A percentile compares a stretch with the other conserved stretches of the same genome.
Evolutionary conservation across 2,888 invertebrate genomes (phyloP).

Genomic region (Drosophila emarginata): DNA sequence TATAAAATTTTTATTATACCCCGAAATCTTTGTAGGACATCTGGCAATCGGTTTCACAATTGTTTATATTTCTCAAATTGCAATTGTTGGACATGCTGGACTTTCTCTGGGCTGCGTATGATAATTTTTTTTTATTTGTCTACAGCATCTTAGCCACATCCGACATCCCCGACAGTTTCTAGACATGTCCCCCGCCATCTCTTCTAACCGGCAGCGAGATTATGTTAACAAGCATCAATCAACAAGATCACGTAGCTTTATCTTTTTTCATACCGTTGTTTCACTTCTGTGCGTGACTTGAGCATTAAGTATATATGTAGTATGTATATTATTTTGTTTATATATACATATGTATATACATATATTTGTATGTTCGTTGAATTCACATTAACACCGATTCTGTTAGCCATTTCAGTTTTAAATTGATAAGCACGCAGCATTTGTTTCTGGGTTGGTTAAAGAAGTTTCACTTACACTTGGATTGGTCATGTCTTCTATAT

Average conservation of each 20-base stretch:
- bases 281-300: slow-evolving; percentile 61
- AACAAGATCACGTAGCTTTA: slow-evolving; percentile 16
- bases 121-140: slow-evolving; percentile 33
- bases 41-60: background rate
- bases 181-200: background rate
- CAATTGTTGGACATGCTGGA: slow-evolving; percentile 29
- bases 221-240: slow-evolving; percentile 11
- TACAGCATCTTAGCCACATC: slow-evolving; percentile 8
- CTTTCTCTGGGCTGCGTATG: slow-evolving; percentile 41
- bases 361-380: slow-evolving; percentile 30
- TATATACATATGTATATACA: slow-evolving; percentile 17
- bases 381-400: slow-evolving; percentile 34
- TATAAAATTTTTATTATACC: too few relatives aligned
- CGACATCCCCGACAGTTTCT: slow-evolving; percentile 2
- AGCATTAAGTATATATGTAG: slow-evolving; percentile 48
- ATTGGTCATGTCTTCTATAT: slow-evolving; percentile 11
- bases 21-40: too few relatives aligned
- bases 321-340: too few relatives aligned
- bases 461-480: slow-evolving; percentile 35
- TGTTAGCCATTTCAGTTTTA: slow-evolving; percentile 28
- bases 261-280: background rate
- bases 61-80: slow-evolving; percentile 12
- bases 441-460: slow-evolving; percentile 10
- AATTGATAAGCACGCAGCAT: slow-evolving; percentile 33
- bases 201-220: background rate